Base-by-base conservation (phyloP, 2,888 invertebrate genomes). In the Zaprionus obscuricornis region DNA sequence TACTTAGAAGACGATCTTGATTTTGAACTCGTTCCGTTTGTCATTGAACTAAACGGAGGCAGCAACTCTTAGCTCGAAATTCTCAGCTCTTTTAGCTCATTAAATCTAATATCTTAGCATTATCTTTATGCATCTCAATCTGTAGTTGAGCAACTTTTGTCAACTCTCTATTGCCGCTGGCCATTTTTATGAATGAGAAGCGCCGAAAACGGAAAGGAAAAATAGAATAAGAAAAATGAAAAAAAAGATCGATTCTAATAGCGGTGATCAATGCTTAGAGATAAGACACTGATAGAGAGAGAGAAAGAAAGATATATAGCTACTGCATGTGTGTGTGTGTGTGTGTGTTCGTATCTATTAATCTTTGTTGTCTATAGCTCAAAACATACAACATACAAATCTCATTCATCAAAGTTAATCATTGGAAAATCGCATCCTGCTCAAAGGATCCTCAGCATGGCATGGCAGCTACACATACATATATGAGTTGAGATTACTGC, bases 401-500 rank as follows among this genome's bases (percentile, higher is more conserved):
- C 70, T 55, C 67, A 82, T 88, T 87, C 70, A 87, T 59, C 66
- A 71, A 81, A 88, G 85, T 85, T 87, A 88, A 87, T 88, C 88
- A 88, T 87, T 86, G 87, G 88, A 88, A 88, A 88, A 88, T 88
- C 84, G 71, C 87, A 86, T 87, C 87, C 87, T 88, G 85, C 77
- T 85, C 79, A 83, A n/a, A 65, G 39, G 49, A 55, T 33, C 50
- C 36, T 13, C 57, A 36, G 51, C 46, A 51, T 27, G 27, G 8
- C 51, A 33, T 11, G 24, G 22, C 20, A 7, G 42, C 42, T 33
- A 43, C 31, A 37, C 31, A 37, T 50, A 20, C 60, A 50, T 54
- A 55, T 51, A 50, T 60, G 57, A 36, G 36, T 50, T 51, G 39
- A 68, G 81, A 84, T 81, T 81, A 79, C 62, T 74, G 74, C 79